Percentiles rank a stretch among this genome's conserved stretches.
Evolutionary conservation across 2,797 vertebrate species (phyloP).

Genomic region (Tinamus major): DNA sequence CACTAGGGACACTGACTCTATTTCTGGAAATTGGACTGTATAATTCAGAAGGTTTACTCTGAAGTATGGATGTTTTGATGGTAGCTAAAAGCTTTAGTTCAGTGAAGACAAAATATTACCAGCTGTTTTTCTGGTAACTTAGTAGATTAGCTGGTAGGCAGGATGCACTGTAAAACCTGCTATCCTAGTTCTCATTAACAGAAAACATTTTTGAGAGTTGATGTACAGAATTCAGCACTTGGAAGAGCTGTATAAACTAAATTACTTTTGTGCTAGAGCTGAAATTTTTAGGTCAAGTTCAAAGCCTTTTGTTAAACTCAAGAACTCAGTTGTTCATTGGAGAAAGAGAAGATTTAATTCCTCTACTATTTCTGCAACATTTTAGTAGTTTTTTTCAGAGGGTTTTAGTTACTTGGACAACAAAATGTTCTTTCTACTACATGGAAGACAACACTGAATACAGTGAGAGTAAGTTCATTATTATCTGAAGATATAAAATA

Average conservation of each 20-base stretch:
- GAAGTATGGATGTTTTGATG: background rate
- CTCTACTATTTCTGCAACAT: background rate
- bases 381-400: background rate
- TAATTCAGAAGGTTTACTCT: background rate
- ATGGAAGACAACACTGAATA: background rate
- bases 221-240: background rate
- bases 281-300: background rate
- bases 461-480: background rate
- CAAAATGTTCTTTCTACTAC: background rate
- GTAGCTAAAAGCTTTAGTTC: background rate
- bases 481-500: background rate
- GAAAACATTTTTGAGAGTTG: background rate
- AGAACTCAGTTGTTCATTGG: background rate
- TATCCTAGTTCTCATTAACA: background rate
- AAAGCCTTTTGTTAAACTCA: background rate
- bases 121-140: background rate
- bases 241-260: background rate
- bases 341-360: background rate
- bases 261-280: background rate
- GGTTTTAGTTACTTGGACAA: background rate
- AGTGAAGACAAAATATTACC: background rate
- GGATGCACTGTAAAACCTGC: background rate
- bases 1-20: background rate
- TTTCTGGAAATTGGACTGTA: background rate
- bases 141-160: background rate